Percentiles rank a stretch among this genome's conserved stretches.
These are phyloP conservation scores for Saccopteryx leptura DNA, from an alignment of 2,113 vertebrate genomes.

Conservation along the genomic window DNA sequence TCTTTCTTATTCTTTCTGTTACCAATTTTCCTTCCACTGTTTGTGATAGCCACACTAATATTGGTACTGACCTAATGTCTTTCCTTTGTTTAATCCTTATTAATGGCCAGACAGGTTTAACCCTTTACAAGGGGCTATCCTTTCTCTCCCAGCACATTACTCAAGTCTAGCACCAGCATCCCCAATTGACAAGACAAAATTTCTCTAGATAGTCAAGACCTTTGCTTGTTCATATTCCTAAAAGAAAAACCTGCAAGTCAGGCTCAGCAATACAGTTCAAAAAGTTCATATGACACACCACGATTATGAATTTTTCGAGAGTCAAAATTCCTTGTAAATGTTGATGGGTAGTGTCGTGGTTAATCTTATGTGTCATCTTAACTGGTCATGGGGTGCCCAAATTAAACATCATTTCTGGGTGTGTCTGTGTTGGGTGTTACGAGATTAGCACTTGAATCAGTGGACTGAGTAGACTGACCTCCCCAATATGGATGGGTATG, in stretches of 20 bases:
- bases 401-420: not conserved
- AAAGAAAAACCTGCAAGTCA: not conserved
- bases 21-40: not conserved
- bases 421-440: not conserved
- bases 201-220: not conserved
- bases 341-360: not conserved
- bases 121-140: not conserved
- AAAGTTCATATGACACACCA: not conserved
- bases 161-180: not conserved
- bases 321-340: constrained; percentile 4
- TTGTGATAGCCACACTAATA: not conserved
- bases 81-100: not conserved
- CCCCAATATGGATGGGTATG: too few relatives aligned
- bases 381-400: not conserved
- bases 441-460: not conserved
- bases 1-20: not conserved
- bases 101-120: not conserved
- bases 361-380: not conserved
- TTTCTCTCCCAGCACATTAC: too few relatives aligned
- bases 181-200: not conserved
- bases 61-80: not conserved
- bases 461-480: not conserved
- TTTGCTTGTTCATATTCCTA: not conserved
- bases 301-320: not conserved
- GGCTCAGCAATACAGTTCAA: not conserved